phyloP scores from a whole-genome alignment of 2,888 invertebrate genomes.

The Agrypnus murinus region DNA sequence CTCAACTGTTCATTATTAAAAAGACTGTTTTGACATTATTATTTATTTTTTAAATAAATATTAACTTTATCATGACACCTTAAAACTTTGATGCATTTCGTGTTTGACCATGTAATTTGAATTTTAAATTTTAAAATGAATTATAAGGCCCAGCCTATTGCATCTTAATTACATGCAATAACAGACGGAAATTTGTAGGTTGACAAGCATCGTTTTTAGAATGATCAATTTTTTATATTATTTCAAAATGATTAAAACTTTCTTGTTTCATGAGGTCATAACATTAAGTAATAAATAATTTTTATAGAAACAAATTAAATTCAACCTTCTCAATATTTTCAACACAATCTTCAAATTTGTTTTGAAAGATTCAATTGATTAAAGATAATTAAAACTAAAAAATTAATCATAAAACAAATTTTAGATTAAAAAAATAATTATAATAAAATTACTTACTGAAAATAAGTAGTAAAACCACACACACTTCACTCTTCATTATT shows the following conservation, averaged over 20 bases:
- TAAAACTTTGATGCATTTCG: too few species aligned
- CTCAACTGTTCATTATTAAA: conserved; percentile 39
- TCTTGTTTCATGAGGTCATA: too few species aligned
- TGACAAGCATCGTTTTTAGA: not conserved
- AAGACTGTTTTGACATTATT: not conserved
- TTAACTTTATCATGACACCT: too few species aligned
- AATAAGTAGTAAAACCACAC: conserved; percentile 56
- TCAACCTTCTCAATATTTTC: not conserved
- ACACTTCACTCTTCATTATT: conserved; percentile 61
- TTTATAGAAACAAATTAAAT: not conserved
- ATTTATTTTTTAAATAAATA: too few species aligned
- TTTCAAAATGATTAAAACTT: not conserved
- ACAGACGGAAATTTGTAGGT: conserved; percentile 24
- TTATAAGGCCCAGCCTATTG: not conserved
- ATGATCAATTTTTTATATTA: not conserved
- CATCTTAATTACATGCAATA: not conserved
- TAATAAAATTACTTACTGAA: conserved; percentile 51
- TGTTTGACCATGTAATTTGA: too few species aligned
- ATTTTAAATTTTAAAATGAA: too few species aligned
- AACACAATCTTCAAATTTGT: not conserved
- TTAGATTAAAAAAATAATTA: not conserved
- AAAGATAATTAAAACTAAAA: too few species aligned
- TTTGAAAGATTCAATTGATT: not conserved
- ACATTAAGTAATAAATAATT: too few species aligned
- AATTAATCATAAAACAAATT: not conserved